Conservation (phyloP, 2,113 vertebrate species). For the Capreolus pygargus region DNA sequence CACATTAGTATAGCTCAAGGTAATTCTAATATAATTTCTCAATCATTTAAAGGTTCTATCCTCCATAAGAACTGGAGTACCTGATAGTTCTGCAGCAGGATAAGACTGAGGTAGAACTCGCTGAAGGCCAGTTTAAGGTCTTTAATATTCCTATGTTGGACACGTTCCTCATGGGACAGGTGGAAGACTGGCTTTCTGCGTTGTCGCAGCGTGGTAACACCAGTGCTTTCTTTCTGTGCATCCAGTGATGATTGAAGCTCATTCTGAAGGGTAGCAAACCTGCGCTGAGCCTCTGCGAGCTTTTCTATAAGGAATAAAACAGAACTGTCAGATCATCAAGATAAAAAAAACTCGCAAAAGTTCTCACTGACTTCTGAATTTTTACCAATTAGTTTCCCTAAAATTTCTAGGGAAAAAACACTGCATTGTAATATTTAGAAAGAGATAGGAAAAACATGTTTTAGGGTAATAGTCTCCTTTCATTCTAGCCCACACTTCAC, state of each 20-base stretch:
- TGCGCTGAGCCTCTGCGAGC: conserved; percentile 95
- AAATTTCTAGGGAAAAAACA: conserved; percentile 8
- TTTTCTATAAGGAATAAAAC: conserved; percentile 85
- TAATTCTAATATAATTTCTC: background rate
- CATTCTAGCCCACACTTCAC: background rate
- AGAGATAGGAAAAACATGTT: background rate
- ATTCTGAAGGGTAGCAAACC: conserved; percentile 95
- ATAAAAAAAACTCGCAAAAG: background rate
- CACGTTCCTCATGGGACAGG: conserved; percentile 95
- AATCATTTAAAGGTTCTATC: background rate
- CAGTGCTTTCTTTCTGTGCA: conserved; percentile 91
- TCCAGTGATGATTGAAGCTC: conserved; percentile 96
- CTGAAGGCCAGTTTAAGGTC: conserved; percentile 99
- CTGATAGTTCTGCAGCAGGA: conserved; percentile 99
- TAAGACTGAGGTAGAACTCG: conserved; percentile 99
- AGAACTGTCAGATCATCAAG: background rate
- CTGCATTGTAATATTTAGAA: conserved; percentile 14
- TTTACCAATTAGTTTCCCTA: conserved; percentile 3
- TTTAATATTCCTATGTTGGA: conserved; percentile 96
- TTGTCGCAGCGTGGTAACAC: conserved; percentile 85
- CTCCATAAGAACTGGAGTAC: conserved; percentile 75
- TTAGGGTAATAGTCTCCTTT: background rate
- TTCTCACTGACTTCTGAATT: background rate
- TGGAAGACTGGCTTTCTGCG: conserved; percentile 94
- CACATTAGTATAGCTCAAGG: background rate